These are phyloP conservation scores for Amphipoea lucens DNA, from an alignment of 2,888 invertebrate species.

Conservation along the genomic window DNA sequence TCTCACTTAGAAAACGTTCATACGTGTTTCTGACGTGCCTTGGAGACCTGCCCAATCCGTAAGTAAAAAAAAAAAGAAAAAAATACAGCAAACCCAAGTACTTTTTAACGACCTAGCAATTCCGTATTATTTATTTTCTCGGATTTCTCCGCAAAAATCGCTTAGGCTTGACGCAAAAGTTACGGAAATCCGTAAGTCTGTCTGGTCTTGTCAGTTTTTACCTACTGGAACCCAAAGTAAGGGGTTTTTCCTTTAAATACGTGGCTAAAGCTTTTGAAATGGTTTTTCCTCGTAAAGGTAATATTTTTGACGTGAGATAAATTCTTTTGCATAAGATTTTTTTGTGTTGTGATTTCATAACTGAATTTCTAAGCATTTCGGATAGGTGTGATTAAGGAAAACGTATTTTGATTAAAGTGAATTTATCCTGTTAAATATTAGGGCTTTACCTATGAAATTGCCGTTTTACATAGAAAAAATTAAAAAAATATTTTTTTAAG, in stretches of 20 bases:
- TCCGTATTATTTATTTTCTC: slow-evolving; percentile 35
- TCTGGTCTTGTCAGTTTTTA: slow-evolving; percentile 29
- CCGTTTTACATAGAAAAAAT: too few species aligned
- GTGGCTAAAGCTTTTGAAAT: background rate
- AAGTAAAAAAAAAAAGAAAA: slow-evolving; percentile 7
- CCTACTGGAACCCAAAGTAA: background rate
- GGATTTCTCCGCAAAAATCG: slow-evolving; percentile 32
- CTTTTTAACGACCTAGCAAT: slow-evolving; percentile 55
- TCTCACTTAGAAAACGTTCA: slow-evolving; percentile 40
- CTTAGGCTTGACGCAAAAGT: slow-evolving; percentile 12
- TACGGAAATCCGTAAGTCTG: slow-evolving; percentile 6
- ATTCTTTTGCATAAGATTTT: background rate
- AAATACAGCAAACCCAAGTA: slow-evolving; percentile 40
- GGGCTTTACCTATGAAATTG: too few species aligned
- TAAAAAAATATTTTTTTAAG: too few species aligned
- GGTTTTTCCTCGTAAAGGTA: background rate
- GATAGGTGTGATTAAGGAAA: background rate
- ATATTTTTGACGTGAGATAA: background rate
- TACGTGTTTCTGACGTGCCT: slow-evolving; percentile 46
- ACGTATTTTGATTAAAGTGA: background rate
- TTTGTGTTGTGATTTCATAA: background rate
- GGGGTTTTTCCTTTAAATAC: background rate
- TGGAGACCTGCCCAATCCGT: slow-evolving; percentile 51
- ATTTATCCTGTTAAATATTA: slow-evolving; percentile 14
- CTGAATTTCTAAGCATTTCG: background rate